phyloP scores from a whole-genome alignment of 2,888 invertebrate species.

The Xanthia icteritia region DNA sequence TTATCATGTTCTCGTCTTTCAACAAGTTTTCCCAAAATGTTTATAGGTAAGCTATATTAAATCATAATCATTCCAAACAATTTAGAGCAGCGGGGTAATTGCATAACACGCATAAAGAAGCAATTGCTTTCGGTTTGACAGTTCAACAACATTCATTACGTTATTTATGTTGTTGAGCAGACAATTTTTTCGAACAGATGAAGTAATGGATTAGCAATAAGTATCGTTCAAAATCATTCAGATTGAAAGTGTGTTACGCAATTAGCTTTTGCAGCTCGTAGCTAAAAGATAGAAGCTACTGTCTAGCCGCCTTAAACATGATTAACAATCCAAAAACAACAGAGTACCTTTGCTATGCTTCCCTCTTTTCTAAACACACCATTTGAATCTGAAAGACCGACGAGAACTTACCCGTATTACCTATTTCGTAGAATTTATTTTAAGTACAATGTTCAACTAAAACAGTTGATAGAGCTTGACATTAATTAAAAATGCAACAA shows the following conservation, averaged over 20 bases:
- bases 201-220: too few relatives aligned
- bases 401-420: neutral
- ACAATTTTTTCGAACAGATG: too few relatives aligned
- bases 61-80: slow-evolving; percentile 8
- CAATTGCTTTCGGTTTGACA: too few relatives aligned
- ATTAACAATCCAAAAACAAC: neutral
- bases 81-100: neutral
- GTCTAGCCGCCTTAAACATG: neutral
- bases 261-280: too few relatives aligned
- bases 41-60: slow-evolving; percentile 89
- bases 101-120: too few relatives aligned
- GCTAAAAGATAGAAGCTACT: neutral
- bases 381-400: too few relatives aligned
- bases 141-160: too few relatives aligned
- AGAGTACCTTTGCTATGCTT: neutral
- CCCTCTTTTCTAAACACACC: too few relatives aligned
- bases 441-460: neutral
- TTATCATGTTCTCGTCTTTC: slow-evolving; percentile 95
- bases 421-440: neutral
- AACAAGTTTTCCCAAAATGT: slow-evolving; percentile 93
- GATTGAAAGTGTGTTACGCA: too few relatives aligned
- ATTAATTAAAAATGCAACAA: neutral
- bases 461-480: neutral
- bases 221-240: too few relatives aligned
- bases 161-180: too few relatives aligned